Conservation (phyloP, 2,113 vertebrate species). For the Zonotrichia leucophrys region DNA sequence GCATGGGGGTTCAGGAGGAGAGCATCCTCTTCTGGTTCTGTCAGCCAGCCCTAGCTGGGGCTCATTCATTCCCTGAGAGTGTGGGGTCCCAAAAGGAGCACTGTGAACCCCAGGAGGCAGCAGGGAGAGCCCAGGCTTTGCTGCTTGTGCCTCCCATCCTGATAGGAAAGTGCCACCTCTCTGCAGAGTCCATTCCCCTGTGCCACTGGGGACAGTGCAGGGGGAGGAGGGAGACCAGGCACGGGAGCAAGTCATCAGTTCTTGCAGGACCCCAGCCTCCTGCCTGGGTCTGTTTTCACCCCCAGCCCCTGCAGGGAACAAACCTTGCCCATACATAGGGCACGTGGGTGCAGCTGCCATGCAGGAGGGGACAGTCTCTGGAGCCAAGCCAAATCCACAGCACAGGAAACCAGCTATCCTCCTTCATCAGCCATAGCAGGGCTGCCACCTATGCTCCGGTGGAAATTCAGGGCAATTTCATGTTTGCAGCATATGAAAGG, state of each 20-base stretch:
- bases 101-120: not conserved
- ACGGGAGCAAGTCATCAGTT: not conserved
- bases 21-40: not conserved
- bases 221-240: not conserved
- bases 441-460: not conserved
- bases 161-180: not conserved
- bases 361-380: rapidly evolving
- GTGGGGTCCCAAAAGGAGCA: not conserved
- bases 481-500: not conserved
- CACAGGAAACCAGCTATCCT: not conserved
- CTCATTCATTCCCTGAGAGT: not conserved
- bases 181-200: not conserved
- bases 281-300: not conserved
- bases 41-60: not conserved
- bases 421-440: rapidly evolving
- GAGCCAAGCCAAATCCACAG: not conserved
- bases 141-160: not conserved
- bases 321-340: not conserved
- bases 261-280: not conserved
- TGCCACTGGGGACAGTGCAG: not conserved
- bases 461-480: not conserved
- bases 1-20: not conserved
- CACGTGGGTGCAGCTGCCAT: not conserved
- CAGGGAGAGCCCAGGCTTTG: not conserved
- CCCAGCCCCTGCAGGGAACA: not conserved